phyloP scores from a whole-genome alignment of 2,113 vertebrate genomes.

The Scartelaos histophorus region DNA sequence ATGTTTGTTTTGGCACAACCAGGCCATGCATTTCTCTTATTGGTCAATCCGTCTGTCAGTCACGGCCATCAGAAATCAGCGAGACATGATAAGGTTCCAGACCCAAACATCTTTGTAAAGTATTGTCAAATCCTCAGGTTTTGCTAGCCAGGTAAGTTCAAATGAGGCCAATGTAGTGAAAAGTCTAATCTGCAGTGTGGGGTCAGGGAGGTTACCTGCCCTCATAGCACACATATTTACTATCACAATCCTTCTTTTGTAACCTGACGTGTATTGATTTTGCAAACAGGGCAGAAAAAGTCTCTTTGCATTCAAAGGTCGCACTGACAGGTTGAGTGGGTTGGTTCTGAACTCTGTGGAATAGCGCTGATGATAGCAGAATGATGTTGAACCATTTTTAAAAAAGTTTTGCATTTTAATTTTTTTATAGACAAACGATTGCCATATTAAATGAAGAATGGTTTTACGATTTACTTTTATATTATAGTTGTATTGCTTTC shows the following conservation, averaged over 20 bases:
- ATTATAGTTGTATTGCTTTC: neutral
- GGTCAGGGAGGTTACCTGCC: conserved; percentile 1
- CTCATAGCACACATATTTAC: conserved; percentile 35
- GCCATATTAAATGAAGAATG: neutral
- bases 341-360: conserved; percentile 40
- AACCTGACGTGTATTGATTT: conserved; percentile 56
- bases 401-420: neutral
- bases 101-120: no score
- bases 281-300: conserved; percentile 62
- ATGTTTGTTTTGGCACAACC: no score
- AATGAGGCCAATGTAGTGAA: conserved; percentile 29
- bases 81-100: no score
- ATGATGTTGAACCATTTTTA: neutral
- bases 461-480: neutral
- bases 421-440: neutral
- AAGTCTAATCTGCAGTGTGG: conserved; percentile 4
- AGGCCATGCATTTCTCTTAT: no score
- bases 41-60: no score
- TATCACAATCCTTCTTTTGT: conserved; percentile 41
- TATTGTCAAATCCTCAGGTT: no score
- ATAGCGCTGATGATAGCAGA: conserved; percentile 38
- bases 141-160: neutral
- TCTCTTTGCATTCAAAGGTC: conserved; percentile 67
- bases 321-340: conserved; percentile 45
- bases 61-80: no score